phyloP scores from a whole-genome alignment of 2,888 invertebrate genomes.

The Drosophila neutralis region DNA sequence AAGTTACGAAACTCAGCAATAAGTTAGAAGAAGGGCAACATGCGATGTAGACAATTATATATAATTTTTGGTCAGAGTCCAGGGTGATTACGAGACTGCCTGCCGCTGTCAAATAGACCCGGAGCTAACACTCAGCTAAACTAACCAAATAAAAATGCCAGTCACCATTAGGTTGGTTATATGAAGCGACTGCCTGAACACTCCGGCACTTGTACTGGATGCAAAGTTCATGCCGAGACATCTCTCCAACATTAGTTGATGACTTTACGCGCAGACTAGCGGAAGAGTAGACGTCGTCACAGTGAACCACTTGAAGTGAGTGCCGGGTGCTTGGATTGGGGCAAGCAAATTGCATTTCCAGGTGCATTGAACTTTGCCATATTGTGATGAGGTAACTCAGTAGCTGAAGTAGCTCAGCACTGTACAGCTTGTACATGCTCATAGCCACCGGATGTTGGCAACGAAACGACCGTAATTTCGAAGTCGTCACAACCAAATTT shows the following conservation, averaged over 20 bases:
- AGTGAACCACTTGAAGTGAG: conserved; percentile 35
- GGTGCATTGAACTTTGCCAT: conserved; percentile 67
- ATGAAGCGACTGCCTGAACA: conserved; percentile 22
- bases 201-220: conserved; percentile 20
- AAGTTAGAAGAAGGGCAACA: conserved; percentile 6
- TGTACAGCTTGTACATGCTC: conserved; percentile 13
- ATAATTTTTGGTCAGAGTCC: conserved; percentile 51
- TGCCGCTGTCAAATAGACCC: conserved; percentile 31
- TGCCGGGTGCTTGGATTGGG: conserved; percentile 33
- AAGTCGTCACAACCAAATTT: conserved; percentile 16
- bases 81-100: conserved; percentile 38
- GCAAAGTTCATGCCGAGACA: conserved; percentile 38
- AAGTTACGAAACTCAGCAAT: conserved; percentile 8
- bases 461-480: conserved; percentile 20
- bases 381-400: conserved; percentile 22
- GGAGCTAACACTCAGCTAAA: conserved; percentile 23
- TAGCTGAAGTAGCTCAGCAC: not conserved
- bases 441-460: conserved; percentile 42
- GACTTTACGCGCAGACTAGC: conserved; percentile 21
- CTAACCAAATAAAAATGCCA: conserved; percentile 39
- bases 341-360: conserved; percentile 64
- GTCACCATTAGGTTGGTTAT: conserved; percentile 27
- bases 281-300: conserved; percentile 28
- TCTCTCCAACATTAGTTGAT: conserved; percentile 16
- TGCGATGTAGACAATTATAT: conserved; percentile 38